Conservation (phyloP, 2,113 vertebrate genomes). For the Psophia crepitans region DNA sequence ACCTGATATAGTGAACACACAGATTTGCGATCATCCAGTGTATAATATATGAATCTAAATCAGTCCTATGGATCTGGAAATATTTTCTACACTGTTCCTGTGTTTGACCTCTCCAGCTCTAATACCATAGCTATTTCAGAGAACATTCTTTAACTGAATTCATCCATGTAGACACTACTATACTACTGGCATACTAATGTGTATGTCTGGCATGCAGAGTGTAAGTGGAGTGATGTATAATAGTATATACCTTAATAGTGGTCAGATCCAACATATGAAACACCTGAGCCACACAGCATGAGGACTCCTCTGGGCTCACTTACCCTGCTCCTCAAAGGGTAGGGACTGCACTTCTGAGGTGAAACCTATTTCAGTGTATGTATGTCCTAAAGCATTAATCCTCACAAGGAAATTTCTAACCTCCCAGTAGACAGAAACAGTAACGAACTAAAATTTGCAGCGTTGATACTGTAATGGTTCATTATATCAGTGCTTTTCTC, state of each 20-base stretch:
- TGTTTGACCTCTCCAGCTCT: background rate
- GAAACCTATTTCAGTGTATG: background rate
- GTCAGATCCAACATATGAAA: background rate
- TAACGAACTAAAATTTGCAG: background rate
- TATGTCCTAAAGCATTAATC: background rate
- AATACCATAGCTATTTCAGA: background rate
- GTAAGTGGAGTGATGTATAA: background rate
- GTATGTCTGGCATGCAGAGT: background rate
- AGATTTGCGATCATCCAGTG: background rate
- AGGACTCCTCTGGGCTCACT: background rate
- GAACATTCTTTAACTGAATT: background rate
- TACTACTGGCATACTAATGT: background rate
- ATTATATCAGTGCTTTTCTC: background rate
- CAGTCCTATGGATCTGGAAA: background rate
- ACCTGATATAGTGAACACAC: background rate
- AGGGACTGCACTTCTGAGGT: background rate
- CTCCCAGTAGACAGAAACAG: background rate
- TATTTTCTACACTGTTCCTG: background rate
- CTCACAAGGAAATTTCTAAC: background rate
- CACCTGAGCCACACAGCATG: background rate
- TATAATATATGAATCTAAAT: background rate
- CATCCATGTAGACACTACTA: background rate
- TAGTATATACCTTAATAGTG: background rate
- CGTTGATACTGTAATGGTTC: accelerated
- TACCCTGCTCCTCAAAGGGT: background rate